phyloP scores from a whole-genome alignment of 2,113 vertebrate species.

The Mellivora capensis region DNA sequence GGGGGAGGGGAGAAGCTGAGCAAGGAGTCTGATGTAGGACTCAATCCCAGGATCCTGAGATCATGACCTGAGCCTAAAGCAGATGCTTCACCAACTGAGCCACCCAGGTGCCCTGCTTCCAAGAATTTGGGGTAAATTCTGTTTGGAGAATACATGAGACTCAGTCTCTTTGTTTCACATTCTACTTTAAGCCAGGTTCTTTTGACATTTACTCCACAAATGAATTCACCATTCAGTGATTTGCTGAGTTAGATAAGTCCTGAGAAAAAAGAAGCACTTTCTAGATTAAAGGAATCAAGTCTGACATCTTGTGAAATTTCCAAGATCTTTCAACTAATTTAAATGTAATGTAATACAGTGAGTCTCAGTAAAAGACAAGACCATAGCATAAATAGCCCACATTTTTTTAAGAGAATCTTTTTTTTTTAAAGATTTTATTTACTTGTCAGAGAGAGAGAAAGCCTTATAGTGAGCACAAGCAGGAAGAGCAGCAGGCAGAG shows the following conservation, averaged over 20 bases:
- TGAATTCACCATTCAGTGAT: not conserved
- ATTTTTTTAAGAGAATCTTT: not conserved
- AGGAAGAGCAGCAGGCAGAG: too few species aligned
- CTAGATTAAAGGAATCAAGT: not conserved
- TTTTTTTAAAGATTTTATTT: too few species aligned
- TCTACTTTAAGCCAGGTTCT: not conserved
- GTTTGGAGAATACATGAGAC: not conserved
- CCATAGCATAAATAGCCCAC: not conserved
- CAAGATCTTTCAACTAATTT: slow-evolving; percentile 37
- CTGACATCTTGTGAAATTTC: slow-evolving; percentile 9
- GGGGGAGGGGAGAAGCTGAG: too few species aligned
- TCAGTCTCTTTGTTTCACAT: not conserved
- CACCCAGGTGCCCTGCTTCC: too few species aligned
- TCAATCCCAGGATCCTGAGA: too few species aligned
- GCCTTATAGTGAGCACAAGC: too few species aligned
- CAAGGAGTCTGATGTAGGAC: too few species aligned
- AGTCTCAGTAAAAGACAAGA: not conserved
- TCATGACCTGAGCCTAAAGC: too few species aligned
- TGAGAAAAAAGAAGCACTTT: not conserved
- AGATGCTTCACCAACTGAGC: too few species aligned
- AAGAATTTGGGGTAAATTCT: not conserved
- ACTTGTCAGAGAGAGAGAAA: too few species aligned
- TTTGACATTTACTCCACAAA: not conserved
- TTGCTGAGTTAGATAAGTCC: slow-evolving; percentile 5
- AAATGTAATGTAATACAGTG: not conserved